A percentile compares a stretch with the other conserved stretches of the same genome.
Conservation (phyloP, 30 jellyfish, hydroid and myxozoan genomes). For the Turritopsis dohrnii region DNA sequence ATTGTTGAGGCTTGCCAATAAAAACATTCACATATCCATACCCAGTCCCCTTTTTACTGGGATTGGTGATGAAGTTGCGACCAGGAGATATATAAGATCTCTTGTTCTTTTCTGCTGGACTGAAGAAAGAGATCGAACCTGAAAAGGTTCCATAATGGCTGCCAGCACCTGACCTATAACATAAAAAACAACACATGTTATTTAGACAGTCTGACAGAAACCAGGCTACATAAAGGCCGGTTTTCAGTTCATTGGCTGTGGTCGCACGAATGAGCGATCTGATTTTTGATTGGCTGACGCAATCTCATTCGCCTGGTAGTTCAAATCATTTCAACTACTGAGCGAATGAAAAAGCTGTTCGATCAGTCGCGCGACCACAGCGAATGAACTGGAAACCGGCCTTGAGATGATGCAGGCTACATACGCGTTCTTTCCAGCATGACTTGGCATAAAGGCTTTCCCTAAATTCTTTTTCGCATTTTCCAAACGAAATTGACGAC, state of each 20-base stretch:
- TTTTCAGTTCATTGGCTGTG: too few relatives aligned
- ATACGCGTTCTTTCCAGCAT: conserved; percentile 87
- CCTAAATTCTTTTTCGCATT: conserved; percentile 58
- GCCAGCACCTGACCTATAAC: conserved; percentile 83
- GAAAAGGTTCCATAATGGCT: conserved; percentile 94
- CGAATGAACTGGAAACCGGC: too few relatives aligned
- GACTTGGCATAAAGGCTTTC: conserved; percentile 87
- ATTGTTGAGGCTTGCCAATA: conserved; percentile 80
- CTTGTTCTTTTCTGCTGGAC: conserved; percentile 51
- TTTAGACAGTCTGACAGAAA: too few relatives aligned
- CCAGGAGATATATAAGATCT: conserved; percentile 75
- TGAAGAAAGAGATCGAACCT: conserved; percentile 66
- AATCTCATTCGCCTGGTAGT: too few relatives aligned
- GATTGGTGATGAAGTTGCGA: conserved; percentile 78
- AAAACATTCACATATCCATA: conserved; percentile 92
- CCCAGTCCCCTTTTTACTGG: conserved; percentile 87
- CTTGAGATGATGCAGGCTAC: background rate
- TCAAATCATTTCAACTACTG: too few relatives aligned
- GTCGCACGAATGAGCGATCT: too few relatives aligned
- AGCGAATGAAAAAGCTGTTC: too few relatives aligned
- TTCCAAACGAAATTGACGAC: conserved; percentile 69
- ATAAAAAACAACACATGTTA: too few relatives aligned
- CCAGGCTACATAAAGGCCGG: too few relatives aligned
- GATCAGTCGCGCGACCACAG: too few relatives aligned
- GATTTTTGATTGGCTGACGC: too few relatives aligned